phyloP scores from a whole-genome alignment of 2,797 vertebrate species.

The Enteromius viviparus region DNA sequence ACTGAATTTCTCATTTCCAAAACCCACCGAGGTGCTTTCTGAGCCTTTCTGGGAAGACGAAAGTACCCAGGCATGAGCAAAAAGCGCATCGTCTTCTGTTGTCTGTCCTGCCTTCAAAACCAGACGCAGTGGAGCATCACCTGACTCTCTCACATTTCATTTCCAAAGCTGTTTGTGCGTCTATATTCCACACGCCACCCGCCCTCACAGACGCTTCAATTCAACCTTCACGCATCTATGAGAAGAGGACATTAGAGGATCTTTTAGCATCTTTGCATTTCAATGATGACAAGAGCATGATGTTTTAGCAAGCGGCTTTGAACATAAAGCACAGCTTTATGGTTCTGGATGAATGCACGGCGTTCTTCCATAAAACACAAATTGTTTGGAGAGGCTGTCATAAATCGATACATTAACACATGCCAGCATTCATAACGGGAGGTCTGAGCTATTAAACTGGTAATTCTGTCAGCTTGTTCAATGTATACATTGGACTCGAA shows the following conservation, averaged over 20 bases:
- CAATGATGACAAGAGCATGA: slow-evolving; percentile 11
- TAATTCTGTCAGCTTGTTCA: neutral
- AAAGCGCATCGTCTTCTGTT: slow-evolving; percentile 50
- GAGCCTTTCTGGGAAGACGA: slow-evolving; percentile 49
- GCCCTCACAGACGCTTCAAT: neutral
- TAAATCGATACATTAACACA: slow-evolving; percentile 39
- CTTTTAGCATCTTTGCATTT: slow-evolving; percentile 20
- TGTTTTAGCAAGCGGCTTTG: neutral
- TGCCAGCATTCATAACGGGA: slow-evolving; percentile 19
- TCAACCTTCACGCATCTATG: slow-evolving; percentile 17
- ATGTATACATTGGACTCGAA: neutral
- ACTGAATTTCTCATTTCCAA: slow-evolving; percentile 60
- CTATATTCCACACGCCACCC: neutral
- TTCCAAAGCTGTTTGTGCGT: slow-evolving; percentile 23
- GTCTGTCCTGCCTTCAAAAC: slow-evolving; percentile 23
- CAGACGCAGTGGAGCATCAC: neutral
- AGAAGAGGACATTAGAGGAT: slow-evolving; percentile 13
- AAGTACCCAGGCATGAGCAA: slow-evolving; percentile 53
- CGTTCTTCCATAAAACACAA: neutral
- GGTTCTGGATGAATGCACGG: slow-evolving; percentile 6
- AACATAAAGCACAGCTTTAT: slow-evolving; percentile 9
- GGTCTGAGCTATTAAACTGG: slow-evolving; percentile 56
- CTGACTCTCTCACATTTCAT: slow-evolving; percentile 11
- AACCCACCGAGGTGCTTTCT: slow-evolving; percentile 42
- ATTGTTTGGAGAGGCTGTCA: slow-evolving; percentile 20